Evolutionary conservation across 2,113 vertebrate genomes (phyloP).

Genomic region (Balaeniceps rex): DNA sequence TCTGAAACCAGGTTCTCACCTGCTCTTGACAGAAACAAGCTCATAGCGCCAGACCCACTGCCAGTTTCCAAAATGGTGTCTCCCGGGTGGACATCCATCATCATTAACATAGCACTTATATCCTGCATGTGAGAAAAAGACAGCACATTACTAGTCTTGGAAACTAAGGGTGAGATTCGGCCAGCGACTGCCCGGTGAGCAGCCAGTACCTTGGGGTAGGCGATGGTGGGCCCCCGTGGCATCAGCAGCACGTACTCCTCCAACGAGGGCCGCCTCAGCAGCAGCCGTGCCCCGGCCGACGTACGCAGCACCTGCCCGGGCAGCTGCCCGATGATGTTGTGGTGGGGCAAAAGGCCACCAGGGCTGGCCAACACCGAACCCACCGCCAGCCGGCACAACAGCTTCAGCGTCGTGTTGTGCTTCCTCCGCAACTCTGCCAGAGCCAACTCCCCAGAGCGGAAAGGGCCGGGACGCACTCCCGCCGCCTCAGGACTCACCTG

Average conservation of each 20-base stretch:
- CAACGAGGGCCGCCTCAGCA: constrained; percentile 79
- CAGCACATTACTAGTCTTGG: rapidly evolving
- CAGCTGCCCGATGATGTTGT: constrained; percentile 68
- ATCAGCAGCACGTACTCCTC: constrained; percentile 88
- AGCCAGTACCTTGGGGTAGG: constrained; percentile 84
- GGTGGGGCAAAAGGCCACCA: constrained; percentile 72
- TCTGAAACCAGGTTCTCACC: constrained; percentile 71
- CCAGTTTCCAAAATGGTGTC: constrained; percentile 87
- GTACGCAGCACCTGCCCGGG: constrained; percentile 72
- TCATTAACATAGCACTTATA: constrained; percentile 68
- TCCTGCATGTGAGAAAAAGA: constrained; percentile 69
- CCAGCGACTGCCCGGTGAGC: background rate
- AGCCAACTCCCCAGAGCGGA: constrained; percentile 77
- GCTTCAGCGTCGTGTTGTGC: constrained; percentile 44
- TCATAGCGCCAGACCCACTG: constrained; percentile 87
- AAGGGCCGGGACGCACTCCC: background rate
- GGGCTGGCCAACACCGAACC: constrained; percentile 56
- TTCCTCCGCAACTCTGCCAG: constrained; percentile 72
- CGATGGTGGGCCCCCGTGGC: constrained; percentile 81
- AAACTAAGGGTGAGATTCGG: rapidly evolving
- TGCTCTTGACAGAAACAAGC: constrained; percentile 90
- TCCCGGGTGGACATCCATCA: constrained; percentile 86
- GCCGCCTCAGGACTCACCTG: background rate
- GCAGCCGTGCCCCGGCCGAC: constrained; percentile 43
- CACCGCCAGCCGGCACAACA: constrained; percentile 73